These are phyloP conservation scores for Lepidocyrtinus sp. DNA, from an alignment of 2,888 invertebrate genomes.

Conservation along the genomic window DNA sequence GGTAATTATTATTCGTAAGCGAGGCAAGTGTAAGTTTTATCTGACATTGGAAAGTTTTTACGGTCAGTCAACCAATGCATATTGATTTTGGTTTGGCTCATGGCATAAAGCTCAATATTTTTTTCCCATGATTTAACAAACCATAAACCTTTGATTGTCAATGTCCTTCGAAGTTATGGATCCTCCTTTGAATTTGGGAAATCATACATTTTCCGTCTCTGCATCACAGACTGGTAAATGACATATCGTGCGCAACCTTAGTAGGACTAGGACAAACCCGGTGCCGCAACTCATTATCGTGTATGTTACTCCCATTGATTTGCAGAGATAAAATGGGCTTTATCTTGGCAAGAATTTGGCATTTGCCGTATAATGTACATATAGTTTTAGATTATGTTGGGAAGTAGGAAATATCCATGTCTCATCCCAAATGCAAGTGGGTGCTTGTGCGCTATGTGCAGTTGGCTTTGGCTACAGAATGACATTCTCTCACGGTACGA, in stretches of 20 bases:
- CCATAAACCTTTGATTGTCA: no score
- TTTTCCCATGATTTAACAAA: no score
- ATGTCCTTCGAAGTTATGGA: no score
- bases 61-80: no score
- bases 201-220: neutral
- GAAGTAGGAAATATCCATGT: constrained; percentile 42
- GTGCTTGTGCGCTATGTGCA: constrained; percentile 17
- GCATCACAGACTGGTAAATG: neutral
- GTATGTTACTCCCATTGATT: constrained; percentile 26
- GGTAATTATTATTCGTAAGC: no score
- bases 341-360: constrained; percentile 47
- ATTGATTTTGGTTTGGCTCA: no score
- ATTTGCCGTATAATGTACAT: constrained; percentile 1
- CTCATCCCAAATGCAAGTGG: constrained; percentile 51
- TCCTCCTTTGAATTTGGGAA: neutral
- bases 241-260: constrained; percentile 11
- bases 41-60: no score
- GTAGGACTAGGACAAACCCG: constrained; percentile 30
- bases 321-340: constrained; percentile 35
- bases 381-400: constrained; percentile 1
- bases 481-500: constrained; percentile 18
- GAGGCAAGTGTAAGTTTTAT: no score
- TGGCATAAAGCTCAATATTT: no score
- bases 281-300: constrained; percentile 18
- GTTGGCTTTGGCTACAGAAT: constrained; percentile 8